Evolutionary conservation across 2,888 invertebrate genomes (phyloP), one percentile per base, ranked within the genome.

Genomic region (Amphipoea oculea): DNA sequence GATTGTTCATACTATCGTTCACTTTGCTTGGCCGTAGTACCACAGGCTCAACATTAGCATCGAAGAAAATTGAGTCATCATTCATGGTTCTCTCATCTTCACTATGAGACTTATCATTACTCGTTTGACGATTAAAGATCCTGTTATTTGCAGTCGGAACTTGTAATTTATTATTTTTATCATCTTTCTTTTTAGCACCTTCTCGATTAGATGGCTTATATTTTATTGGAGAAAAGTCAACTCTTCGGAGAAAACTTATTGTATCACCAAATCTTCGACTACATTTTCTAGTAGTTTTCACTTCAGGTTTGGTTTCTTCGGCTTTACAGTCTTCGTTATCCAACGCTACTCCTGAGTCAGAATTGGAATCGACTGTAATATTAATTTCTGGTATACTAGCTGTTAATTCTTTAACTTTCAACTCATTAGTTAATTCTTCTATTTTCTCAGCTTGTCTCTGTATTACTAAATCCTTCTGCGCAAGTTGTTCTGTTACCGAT

Each of bases 211-310:
- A 89, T 1, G 96, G 96, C 82, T 97, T 97, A 82, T 96, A 96
- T 91, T 96, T 97, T 92, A 96, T 97, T 7, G 97, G 97, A 4
- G 97, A 97, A 86, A 97, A 97, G 81, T 97, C 97, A 2, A 97
- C 96, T 88, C 96, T 93, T 5, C 97, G 92, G 68, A 97, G 90
- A 86, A 96, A 97, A 88, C 96, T 96, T 48, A 97, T 97, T 0
- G 97, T 96, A 73, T 97, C 97, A 14, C 96, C 96, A 83, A 97
- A 96, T 66, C 95, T 93, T 89, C 95, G 92, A 85, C 96, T 96
- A 79, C 94, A 96, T 91, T 97, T 97, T 81, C 96, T 93, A 1
- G 91, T 91, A 2, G 95, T 84, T 92, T 96, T 96, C 0, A 89
- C 86, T 88, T 96, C 96, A 12, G 91, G 85, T 88, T 96, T 95